phyloP scores from a whole-genome alignment of 2,113 vertebrate genomes.

The Paratilapia polleni region DNA sequence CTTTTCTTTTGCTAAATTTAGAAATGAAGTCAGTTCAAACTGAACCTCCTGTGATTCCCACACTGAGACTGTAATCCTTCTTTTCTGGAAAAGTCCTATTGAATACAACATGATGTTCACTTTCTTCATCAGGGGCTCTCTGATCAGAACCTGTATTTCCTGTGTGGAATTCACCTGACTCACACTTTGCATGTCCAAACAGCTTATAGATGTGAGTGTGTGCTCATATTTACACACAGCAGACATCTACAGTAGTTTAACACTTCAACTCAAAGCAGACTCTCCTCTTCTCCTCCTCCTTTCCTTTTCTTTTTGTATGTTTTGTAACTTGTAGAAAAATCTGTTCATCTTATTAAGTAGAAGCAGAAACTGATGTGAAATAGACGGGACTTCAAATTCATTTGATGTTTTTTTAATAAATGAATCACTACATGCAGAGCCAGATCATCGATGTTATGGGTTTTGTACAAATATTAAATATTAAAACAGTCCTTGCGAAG shows the following conservation, averaged over 20 bases:
- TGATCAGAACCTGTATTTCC: neutral
- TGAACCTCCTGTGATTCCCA: too few relatives aligned
- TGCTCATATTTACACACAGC: too few relatives aligned
- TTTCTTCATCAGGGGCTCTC: too few relatives aligned
- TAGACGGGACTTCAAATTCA: neutral
- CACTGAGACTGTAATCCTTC: neutral
- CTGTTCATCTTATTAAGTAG: too few relatives aligned
- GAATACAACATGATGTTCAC: too few relatives aligned
- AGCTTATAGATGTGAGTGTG: neutral
- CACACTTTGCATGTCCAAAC: neutral
- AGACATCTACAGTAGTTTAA: neutral
- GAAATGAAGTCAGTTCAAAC: neutral
- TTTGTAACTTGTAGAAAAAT: neutral
- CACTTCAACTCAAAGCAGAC: neutral
- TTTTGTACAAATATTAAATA: neutral
- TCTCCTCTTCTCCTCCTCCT: neutral
- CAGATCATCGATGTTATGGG: neutral
- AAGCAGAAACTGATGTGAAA: too few relatives aligned
- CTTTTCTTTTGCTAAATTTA: too few relatives aligned
- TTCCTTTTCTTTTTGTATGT: too few relatives aligned
- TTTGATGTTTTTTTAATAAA: accelerated
- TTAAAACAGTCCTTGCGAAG: neutral
- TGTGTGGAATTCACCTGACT: neutral
- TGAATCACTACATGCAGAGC: neutral
- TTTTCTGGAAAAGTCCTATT: neutral